Evolutionary conservation across 2,113 vertebrate genomes (phyloP), one percentile per base, ranked within the genome.

Genomic region (Eudorcas thomsonii): DNA sequence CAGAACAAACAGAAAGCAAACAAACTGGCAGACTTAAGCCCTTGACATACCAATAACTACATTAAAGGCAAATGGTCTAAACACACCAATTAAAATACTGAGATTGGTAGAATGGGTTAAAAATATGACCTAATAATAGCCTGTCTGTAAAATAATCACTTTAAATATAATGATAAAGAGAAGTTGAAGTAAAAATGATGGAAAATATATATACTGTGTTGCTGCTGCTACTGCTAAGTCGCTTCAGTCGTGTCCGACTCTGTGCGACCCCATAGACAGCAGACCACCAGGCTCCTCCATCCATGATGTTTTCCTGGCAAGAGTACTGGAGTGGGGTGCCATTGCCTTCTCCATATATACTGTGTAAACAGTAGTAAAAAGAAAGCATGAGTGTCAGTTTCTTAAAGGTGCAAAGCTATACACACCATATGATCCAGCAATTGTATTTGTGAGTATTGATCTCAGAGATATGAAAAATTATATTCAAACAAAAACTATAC

Each of bases 31-130:
- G 23, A 78, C 21, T 39, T 92, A 59, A 82, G 17, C 43, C 71
- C 74, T 90, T 90, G 50, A 77, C 21, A 77, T 86, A 84, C 71
- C 19, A 96, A 81, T 80, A 95, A 88, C 14, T 67, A 80, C 82
- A 59, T 94, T 91, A 96, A 95, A 62, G 30, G 60, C 36, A 93
- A 95, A 85, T 80, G 19, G 13, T 74, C 11, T 87, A 94, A 94
- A 52, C 52, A 81, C 15, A 82, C 74, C n/a, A 57, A 90, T 55
- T 77, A 89, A 92, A 92, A 77, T 74, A 86, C 12, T 86, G 43
- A 92, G 36, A 90, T 50, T 64, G 88, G 54, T 15, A 92, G 52
- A 96, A 81, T 71, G 55, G 12, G 28, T 88, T 67, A 93, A 64
- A 89, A 97, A 62, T 2, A 78, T 30, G 50, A 52, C 23, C 7